A percentile compares a stretch with the other conserved stretches of the same genome.
Conservation (phyloP, 1,140 invertebrate species). For the Drosophila grimshawi region DNA sequence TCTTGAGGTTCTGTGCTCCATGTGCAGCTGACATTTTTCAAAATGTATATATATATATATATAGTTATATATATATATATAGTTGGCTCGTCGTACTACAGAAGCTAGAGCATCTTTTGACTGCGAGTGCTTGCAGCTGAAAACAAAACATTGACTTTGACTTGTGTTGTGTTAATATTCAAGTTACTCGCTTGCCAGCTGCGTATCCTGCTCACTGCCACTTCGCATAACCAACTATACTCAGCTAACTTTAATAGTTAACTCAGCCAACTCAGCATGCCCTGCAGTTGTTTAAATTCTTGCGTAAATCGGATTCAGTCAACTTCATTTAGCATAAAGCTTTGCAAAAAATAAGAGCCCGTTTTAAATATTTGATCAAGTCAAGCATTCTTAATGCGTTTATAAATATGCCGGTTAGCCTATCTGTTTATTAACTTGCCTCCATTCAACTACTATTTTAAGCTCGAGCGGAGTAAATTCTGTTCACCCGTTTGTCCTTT, state of each 20-base stretch:
- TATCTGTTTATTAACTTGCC: slow-evolving; percentile 49
- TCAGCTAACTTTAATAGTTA: slow-evolving; percentile 3
- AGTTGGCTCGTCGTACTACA: neutral
- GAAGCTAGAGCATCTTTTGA: slow-evolving; percentile 1
- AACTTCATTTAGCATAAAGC: neutral
- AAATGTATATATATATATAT: slow-evolving; percentile 23
- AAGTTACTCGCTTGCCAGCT: slow-evolving; percentile 12
- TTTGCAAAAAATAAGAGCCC: neutral
- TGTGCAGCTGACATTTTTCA: slow-evolving; percentile 70
- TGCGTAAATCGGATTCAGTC: neutral
- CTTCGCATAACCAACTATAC: neutral
- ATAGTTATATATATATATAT: neutral
- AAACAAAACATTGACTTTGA: slow-evolving; percentile 71
- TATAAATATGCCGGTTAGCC: slow-evolving; percentile 53
- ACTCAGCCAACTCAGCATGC: neutral
- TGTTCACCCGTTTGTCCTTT: slow-evolving; percentile 41
- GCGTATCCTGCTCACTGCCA: neutral
- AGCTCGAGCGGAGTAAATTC: neutral
- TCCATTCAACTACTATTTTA: slow-evolving; percentile 32
- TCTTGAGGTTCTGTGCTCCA: slow-evolving; percentile 39
- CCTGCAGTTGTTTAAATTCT: neutral
- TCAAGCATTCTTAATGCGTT: slow-evolving; percentile 73
- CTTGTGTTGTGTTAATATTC: slow-evolving; percentile 58
- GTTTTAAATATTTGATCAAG: slow-evolving; percentile 39
- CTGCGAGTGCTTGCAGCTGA: slow-evolving; percentile 9